These are phyloP conservation scores for Protophormia terraenovae DNA, from an alignment of 2,888 invertebrate species.

Conservation along the genomic window DNA sequence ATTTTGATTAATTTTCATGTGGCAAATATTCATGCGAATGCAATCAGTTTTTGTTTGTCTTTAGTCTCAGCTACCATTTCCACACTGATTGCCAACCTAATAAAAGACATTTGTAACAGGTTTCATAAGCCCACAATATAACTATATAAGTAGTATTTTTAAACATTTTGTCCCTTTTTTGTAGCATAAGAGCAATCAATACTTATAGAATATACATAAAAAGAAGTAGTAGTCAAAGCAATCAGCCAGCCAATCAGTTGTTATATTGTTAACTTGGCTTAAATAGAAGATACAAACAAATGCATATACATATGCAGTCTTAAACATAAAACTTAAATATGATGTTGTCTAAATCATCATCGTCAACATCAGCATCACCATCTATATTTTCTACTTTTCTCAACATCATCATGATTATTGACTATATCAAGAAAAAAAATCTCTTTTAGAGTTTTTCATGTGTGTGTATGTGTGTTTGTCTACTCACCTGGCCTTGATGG, in stretches of 20 bases:
- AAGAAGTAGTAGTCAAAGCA: neutral
- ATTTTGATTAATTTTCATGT: constrained; percentile 68
- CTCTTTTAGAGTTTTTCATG: neutral
- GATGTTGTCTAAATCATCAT: constrained; percentile 32
- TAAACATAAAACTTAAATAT: constrained; percentile 10
- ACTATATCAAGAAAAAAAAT: constrained; percentile 25
- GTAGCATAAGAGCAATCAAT: neutral
- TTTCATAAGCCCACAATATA: neutral
- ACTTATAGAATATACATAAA: neutral
- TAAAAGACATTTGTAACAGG: constrained; percentile 39
- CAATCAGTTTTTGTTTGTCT: constrained; percentile 15
- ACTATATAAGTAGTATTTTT: constrained; percentile 1
- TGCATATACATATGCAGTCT: neutral
- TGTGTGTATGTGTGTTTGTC: neutral
- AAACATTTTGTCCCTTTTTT: neutral
- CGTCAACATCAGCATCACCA: neutral
- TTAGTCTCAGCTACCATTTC: neutral
- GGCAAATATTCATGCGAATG: constrained; percentile 47
- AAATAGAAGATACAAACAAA: neutral
- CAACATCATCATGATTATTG: constrained; percentile 40
- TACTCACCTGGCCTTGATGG: constrained; percentile 88
- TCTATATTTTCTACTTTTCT: neutral
- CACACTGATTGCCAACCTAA: neutral
- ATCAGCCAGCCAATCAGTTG: constrained; percentile 1
- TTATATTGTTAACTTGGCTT: constrained; percentile 30